Evolutionary conservation across 2,888 invertebrate species (phyloP).

Genomic region (Hirtodrosophila alboralis): DNA sequence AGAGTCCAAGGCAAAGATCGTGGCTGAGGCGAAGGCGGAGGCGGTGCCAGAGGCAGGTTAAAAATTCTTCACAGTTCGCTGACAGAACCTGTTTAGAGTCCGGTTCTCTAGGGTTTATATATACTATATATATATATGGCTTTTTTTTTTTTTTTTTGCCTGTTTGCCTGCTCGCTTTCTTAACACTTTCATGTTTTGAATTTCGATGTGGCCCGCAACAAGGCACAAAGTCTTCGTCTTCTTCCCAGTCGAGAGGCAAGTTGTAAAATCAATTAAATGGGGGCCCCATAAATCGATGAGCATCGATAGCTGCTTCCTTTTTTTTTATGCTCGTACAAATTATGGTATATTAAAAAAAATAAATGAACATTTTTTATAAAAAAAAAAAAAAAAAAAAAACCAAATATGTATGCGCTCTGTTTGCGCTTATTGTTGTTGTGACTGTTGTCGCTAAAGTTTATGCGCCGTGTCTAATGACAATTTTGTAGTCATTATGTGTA

Average conservation of each 20-base stretch:
- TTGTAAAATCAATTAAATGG: constrained; percentile 72
- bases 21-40: not conserved
- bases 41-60: constrained; percentile 39
- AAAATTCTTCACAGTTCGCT: constrained; percentile 76
- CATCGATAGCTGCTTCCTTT: constrained; percentile 31
- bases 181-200: constrained; percentile 76
- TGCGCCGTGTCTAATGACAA: constrained; percentile 73
- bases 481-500: constrained; percentile 69
- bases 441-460: constrained; percentile 45
- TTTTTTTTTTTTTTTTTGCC: constrained; percentile 25
- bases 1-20: not conserved
- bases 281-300: constrained; percentile 43
- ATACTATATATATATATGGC: not conserved
- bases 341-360: constrained; percentile 40
- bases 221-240: constrained; percentile 22
- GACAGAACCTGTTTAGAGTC: constrained; percentile 70
- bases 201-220: constrained; percentile 37
- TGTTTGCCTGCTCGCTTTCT: constrained; percentile 50
- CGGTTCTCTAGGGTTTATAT: constrained; percentile 57
- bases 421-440: constrained; percentile 31
- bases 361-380: not conserved
- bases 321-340: constrained; percentile 50
- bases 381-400: constrained; percentile 12
- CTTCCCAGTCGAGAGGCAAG: constrained; percentile 23
- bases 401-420: constrained; percentile 53